A percentile compares a stretch with the other conserved stretches of the same genome.
These are phyloP conservation scores for Perithous albicinctus DNA, from an alignment of 2,888 invertebrate species.

Conservation along the genomic window DNA sequence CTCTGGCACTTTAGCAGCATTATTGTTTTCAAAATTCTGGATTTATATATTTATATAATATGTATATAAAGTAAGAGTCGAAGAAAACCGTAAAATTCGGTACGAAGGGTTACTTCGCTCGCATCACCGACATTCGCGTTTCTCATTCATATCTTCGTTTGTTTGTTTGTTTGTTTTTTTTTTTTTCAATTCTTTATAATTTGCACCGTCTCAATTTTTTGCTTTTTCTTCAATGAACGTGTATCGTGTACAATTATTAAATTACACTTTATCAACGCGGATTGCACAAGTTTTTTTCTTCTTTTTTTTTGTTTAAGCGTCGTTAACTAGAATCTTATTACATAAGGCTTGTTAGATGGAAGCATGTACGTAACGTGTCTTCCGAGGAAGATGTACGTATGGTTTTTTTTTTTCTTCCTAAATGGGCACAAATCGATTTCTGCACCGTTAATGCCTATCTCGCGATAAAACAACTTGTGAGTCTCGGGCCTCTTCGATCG, in stretches of 20 bases:
- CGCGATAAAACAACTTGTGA: neutral
- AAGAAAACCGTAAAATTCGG: conserved; percentile 11
- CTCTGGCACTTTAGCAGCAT: conserved; percentile 40
- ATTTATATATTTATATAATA: conserved; percentile 35
- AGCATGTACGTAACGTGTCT: conserved; percentile 75
- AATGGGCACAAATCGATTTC: conserved; percentile 15
- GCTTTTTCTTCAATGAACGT: conserved; percentile 28
- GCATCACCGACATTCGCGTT: conserved; percentile 48
- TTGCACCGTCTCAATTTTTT: conserved; percentile 11
- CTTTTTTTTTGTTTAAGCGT: conserved; percentile 69
- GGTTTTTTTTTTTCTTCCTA: conserved; percentile 36
- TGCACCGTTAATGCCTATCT: conserved; percentile 17
- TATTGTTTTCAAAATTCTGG: conserved; percentile 7
- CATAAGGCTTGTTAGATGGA: conserved; percentile 80
- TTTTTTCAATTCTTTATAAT: conserved; percentile 23
- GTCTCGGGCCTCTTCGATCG: neutral
- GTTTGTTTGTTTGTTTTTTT: conserved; percentile 9
- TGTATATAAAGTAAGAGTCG: conserved; percentile 68
- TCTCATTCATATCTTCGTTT: conserved; percentile 27
- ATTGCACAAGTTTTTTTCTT: conserved; percentile 67
- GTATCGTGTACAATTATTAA: conserved; percentile 55
- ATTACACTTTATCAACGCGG: conserved; percentile 72
- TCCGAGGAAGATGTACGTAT: conserved; percentile 63
- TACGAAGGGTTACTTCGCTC: conserved; percentile 71
- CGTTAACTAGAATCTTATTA: conserved; percentile 74